phyloP scores from a whole-genome alignment of 1,140 invertebrate species.

The Branchinecta lindahli region DNA sequence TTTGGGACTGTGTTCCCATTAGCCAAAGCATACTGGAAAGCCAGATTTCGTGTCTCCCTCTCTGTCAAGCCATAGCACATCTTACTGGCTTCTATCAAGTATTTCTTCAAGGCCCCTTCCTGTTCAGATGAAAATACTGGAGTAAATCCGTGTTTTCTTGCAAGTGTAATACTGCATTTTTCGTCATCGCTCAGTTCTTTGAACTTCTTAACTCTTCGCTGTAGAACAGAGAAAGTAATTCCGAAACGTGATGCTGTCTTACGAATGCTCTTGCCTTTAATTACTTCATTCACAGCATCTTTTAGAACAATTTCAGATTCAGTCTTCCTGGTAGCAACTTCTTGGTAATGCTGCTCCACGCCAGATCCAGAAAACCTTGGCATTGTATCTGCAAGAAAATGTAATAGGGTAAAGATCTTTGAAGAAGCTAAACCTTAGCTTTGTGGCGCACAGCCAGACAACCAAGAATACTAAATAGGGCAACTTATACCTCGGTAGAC shows the following conservation, averaged over 20 bases:
- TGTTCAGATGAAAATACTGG: neutral
- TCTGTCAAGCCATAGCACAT: slow-evolving; percentile 4
- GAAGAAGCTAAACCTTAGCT: no score
- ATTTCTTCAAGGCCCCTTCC: neutral
- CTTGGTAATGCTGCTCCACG: no score
- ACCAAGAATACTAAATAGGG: no score
- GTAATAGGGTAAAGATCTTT: no score
- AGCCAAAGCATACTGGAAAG: slow-evolving; percentile 1
- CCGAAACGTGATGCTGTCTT: neutral
- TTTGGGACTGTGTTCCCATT: neutral
- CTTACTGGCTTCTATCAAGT: neutral
- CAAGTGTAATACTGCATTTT: neutral
- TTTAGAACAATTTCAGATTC: no score
- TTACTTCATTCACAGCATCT: no score
- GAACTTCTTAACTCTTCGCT: neutral
- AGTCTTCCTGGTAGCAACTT: no score
- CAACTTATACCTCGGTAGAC: no score
- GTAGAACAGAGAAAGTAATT: neutral
- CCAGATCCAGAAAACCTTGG: no score
- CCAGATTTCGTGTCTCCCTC: neutral
- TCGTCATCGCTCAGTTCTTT: neutral
- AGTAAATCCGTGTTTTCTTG: slow-evolving; percentile 5
- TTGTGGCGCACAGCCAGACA: no score
- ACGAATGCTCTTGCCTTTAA: neutral
- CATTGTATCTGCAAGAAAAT: no score